Evolutionary conservation across 2,888 invertebrate genomes (phyloP), one percentile per base, ranked within the genome.

Genomic region (Allygus modestus): DNA sequence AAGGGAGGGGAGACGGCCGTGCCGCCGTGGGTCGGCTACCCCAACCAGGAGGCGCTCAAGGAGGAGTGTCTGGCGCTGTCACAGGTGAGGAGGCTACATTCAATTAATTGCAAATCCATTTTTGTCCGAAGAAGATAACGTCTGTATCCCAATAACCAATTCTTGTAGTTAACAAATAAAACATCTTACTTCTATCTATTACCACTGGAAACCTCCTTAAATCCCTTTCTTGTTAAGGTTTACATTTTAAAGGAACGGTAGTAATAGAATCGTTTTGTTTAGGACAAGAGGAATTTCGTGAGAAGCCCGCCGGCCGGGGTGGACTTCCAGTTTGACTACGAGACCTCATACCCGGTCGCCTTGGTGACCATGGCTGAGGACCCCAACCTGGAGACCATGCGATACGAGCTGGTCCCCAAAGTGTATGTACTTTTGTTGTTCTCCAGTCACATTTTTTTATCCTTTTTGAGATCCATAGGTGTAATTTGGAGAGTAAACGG

Each of bases 321-420:
- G 82, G 97, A 98, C 90, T 99, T 98, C 90, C 95, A 96, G 88
- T 99, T 99, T 92, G 97, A 98, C 91, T 98, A 97, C 91, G 97
- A 97, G 90, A 94, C 95, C 88, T 95, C 96, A 91, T 97, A 96
- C 91, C 98, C 98, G 65, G 94, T 98, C 90, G 99, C 99, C 86
- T 94, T 97, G 92, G 96, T 97, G 89, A 97, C 98, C 89, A 95
- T 99, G 92, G 95, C 96, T 88, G 96, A 98, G 90, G 99, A 99
- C 92, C 95, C 97, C 86, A 97, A 98, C 91, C 94, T 99, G 89
- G 97, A 98, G 92, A 97, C 97, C 92, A 99, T 99, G 98, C 96
- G 99, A 91, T 99, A 99, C 93, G 98, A 99, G 91, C 94, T 99
- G 90, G 99, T 99, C 90, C 99, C 99, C 89, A 99, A 99, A 96